Conservation (phyloP, 2,113 vertebrate species). For the Procavia capensis region DNA sequence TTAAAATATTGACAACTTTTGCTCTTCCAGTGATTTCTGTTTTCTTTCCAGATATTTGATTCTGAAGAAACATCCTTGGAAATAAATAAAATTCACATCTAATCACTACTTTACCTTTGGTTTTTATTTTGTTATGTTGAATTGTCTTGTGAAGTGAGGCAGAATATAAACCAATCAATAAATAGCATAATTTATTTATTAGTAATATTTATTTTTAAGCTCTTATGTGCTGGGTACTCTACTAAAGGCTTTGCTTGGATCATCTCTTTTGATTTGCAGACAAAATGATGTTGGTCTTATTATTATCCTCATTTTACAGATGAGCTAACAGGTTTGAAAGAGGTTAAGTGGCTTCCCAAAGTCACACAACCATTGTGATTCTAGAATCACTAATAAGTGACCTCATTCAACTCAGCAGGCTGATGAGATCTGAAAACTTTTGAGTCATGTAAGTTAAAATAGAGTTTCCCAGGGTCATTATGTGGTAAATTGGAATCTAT, state of each 20-base stretch:
- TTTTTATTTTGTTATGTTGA: conserved; percentile 2
- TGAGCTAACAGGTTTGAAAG: conserved; percentile 66
- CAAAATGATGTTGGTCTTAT: conserved; percentile 46
- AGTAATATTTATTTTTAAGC: conserved; percentile 46
- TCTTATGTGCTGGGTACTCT: background rate
- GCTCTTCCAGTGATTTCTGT: background rate
- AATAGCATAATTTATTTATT: background rate
- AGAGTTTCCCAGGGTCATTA: conserved; percentile 43
- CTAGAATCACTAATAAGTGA: conserved; percentile 53
- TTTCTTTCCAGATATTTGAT: conserved; percentile 30
- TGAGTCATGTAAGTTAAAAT: conserved; percentile 44
- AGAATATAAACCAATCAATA: background rate
- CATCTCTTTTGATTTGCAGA: conserved; percentile 35
- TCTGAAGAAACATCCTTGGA: conserved; percentile 9
- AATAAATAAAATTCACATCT: conserved; percentile 35
- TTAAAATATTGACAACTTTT: conserved; percentile 31
- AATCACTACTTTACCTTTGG: background rate
- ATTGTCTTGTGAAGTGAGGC: conserved; percentile 9
- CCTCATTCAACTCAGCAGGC: background rate
- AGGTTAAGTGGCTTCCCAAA: conserved; percentile 62
- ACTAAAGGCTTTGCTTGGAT: conserved; percentile 7
- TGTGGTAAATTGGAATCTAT: conserved; percentile 29
- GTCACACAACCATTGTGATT: conserved; percentile 51
- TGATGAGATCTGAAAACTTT: conserved; percentile 52
- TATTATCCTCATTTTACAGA: conserved; percentile 69